Conservation (phyloP, 1,140 invertebrate species). For the Psilanteris sp. region DNA sequence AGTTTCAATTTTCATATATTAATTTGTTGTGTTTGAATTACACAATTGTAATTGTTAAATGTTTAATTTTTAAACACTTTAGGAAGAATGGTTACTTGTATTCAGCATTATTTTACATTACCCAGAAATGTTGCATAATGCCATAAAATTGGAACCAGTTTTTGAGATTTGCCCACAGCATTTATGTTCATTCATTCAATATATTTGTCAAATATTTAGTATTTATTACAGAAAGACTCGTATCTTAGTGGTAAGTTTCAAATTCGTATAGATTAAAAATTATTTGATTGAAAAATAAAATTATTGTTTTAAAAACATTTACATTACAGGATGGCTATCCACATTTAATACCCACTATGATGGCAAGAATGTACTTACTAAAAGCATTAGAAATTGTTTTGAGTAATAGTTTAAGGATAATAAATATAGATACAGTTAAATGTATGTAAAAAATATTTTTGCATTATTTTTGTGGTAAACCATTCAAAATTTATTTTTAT, state of each 20-base stretch:
- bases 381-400: conserved; percentile 83
- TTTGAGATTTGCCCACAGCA: conserved; percentile 82
- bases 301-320: conserved; percentile 11
- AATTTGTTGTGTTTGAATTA: too few relatives aligned
- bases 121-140: conserved; percentile 81
- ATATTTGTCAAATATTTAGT: conserved; percentile 84
- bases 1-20: too few relatives aligned
- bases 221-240: conserved; percentile 85
- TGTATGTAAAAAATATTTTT: conserved; percentile 86
- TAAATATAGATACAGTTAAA: conserved; percentile 83
- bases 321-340: conserved; percentile 81
- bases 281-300: too few relatives aligned
- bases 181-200: conserved; percentile 83
- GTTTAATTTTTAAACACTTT: conserved; percentile 44
- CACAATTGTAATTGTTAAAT: too few relatives aligned
- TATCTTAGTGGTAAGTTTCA: conserved; percentile 82
- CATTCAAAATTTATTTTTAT: too few relatives aligned
- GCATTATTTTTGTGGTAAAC: too few relatives aligned
- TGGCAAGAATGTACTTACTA: conserved; percentile 85
- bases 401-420: conserved; percentile 81
- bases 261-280: too few relatives aligned
- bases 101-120: conserved; percentile 84
- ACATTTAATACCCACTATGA: conserved; percentile 83
- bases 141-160: conserved; percentile 76
- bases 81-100: conserved; percentile 87